A percentile compares a stretch with the other conserved stretches of the same genome.
These are phyloP conservation scores for Siniperca knerii DNA, from an alignment of 2,113 vertebrate species.

Conservation along the genomic window DNA sequence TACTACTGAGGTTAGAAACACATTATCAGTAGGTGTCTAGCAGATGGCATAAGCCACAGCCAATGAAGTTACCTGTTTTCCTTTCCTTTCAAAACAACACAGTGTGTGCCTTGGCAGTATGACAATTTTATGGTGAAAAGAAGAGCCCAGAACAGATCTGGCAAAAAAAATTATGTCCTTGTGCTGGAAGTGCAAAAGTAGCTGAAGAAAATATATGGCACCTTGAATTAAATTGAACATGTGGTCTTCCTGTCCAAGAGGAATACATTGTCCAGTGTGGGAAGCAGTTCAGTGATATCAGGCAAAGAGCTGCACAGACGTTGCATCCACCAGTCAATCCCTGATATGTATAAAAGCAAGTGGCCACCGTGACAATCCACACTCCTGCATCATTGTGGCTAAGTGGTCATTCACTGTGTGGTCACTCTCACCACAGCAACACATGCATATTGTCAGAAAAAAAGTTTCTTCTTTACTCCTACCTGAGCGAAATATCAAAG, in stretches of 20 bases:
- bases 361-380: conserved; percentile 6
- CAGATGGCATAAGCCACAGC: conserved; percentile 12
- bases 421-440: conserved; percentile 15
- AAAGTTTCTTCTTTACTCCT: conserved; percentile 10
- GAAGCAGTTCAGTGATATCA: background rate
- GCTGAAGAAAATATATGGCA: background rate
- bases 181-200: conserved; percentile 2
- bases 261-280: background rate
- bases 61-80: conserved; percentile 33
- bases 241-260: background rate
- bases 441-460: conserved; percentile 15
- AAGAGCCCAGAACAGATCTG: conserved; percentile 23
- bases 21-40: conserved; percentile 3
- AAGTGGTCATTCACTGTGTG: background rate
- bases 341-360: background rate
- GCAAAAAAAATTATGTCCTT: background rate
- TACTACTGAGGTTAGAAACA: background rate
- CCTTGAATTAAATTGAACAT: conserved; percentile 5
- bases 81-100: conserved; percentile 16
- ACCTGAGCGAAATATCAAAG: conserved; percentile 38
- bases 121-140: conserved; percentile 21
- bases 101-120: conserved; percentile 13
- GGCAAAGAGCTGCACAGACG: background rate
- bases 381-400: conserved; percentile 22
- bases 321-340: background rate